phyloP scores from a whole-genome alignment of 2,113 vertebrate genomes.

The Pangasianodon gigas region DNA sequence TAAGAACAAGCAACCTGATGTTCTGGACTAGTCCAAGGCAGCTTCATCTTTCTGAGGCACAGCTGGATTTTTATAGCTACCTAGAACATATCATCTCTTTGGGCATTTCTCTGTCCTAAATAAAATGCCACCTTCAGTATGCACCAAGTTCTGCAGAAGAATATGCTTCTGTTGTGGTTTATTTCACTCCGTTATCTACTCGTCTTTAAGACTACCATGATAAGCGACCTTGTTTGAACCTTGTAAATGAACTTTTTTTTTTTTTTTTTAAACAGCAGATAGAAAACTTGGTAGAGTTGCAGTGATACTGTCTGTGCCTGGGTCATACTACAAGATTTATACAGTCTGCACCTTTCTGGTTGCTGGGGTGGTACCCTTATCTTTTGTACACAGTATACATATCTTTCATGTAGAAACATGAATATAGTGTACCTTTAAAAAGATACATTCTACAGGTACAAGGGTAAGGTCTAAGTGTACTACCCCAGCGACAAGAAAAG shows the following conservation, averaged over 20 bases:
- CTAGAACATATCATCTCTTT: conserved; percentile 31
- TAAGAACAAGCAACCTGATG: conserved; percentile 32
- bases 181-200: not conserved
- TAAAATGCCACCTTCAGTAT: conserved; percentile 25
- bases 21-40: conserved; percentile 32
- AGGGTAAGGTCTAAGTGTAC: not conserved
- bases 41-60: conserved; percentile 26
- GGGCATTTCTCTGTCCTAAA: conserved; percentile 30
- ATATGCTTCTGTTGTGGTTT: not conserved
- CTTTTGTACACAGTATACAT: not conserved
- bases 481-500: too few relatives aligned
- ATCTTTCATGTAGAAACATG: not conserved
- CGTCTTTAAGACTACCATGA: not conserved
- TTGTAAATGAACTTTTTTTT: not conserved
- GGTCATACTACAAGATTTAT: not conserved
- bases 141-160: conserved; percentile 30
- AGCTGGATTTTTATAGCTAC: conserved; percentile 20
- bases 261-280: not conserved
- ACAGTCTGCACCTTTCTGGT: too few relatives aligned
- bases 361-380: not conserved
- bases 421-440: not conserved
- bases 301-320: not conserved
- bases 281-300: not conserved
- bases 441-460: not conserved
- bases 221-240: not conserved